Base-by-base conservation (phyloP, 2,113 vertebrate species). In the Isichthys henryi region DNA sequence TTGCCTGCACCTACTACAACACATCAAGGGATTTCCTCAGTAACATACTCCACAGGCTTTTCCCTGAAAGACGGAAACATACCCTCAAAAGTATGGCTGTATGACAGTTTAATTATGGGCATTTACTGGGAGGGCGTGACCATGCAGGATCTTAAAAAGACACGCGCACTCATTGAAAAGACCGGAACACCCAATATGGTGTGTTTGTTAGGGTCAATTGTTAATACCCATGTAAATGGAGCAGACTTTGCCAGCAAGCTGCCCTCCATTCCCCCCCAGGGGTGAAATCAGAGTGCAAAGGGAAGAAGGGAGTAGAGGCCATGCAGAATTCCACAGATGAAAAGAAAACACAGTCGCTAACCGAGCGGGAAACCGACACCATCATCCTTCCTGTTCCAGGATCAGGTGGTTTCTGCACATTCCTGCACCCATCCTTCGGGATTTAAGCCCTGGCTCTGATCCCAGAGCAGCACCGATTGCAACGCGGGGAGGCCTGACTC, bases 401-500 rank as follows among this genome's bases (percentile, higher is more conserved):
- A 87, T 87, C 85, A 87, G 85, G 85, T 87, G 85, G 85, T 87
- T 87, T 86, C 50, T 35, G 27, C 48, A 49, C 48, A 87, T 87
- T 87, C 50, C 49, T 56, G n/a, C 50, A 56, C 0, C 27, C 50
- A 17, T 39, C 85, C 50, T n/a, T 48, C 31, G 19, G 45, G 83
- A 50, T 86, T 86, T 86, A 19, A 56, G n/a, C 50, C n/a, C 48
- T 39, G 15, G 23, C 50, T 6, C 50, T 53, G n/a, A 56, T 53
- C 85, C 50, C 85, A 27, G 49, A 27, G 15, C 85, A 53, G 85
- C 48, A 27, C 85, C 35, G 35, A 17, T 80, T 5, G 31, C 35
- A 19, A 27, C 8, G 1, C 45, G 3, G 9, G 23, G 46, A 46
- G 82, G 21, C 82, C 45, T 49, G 82, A n/a, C 43, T 85, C n/a